phyloP scores from a whole-genome alignment of 2,113 vertebrate genomes.

The Nymphicus hollandicus region DNA sequence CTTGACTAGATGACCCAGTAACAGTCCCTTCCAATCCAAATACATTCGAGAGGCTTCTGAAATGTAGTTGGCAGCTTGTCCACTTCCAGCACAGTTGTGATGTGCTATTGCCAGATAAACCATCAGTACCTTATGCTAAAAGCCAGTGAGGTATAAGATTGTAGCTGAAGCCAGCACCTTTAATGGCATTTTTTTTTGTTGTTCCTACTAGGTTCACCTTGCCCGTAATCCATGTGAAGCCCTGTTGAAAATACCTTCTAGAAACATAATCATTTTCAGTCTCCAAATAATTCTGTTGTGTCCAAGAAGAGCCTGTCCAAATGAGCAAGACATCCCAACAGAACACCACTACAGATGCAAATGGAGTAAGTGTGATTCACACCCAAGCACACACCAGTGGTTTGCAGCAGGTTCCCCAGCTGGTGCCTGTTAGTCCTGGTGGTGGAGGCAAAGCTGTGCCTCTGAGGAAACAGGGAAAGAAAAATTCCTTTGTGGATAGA shows the following conservation, averaged over 20 bases:
- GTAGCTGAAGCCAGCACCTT: constrained; percentile 15
- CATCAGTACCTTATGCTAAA: not conserved
- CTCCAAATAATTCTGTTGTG: constrained; percentile 15
- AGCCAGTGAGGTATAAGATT: not conserved
- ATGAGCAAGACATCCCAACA: constrained; percentile 89
- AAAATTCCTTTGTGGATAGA: constrained; percentile 84
- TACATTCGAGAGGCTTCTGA: constrained; percentile 10
- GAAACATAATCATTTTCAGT: not conserved
- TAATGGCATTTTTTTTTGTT: not conserved
- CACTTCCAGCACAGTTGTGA: not conserved
- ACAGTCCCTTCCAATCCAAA: constrained; percentile 57
- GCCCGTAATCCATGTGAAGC: constrained; percentile 55
- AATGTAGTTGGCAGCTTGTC: constrained; percentile 17
- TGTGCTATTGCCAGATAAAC: not conserved
- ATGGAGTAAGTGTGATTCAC: constrained; percentile 84
- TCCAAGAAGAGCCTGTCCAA: constrained; percentile 76
- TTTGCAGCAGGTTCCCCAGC: constrained; percentile 87
- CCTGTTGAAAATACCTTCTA: constrained; percentile 32
- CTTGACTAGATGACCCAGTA: constrained; percentile 59
- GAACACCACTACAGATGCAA: constrained; percentile 75
- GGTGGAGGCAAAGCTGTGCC: constrained; percentile 85
- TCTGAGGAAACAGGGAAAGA: constrained; percentile 86
- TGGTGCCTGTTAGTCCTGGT: constrained; percentile 79
- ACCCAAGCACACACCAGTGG: constrained; percentile 78
- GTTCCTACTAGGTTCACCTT: constrained; percentile 47